phyloP scores from a whole-genome alignment of 1,140 invertebrate genomes.

The Drosophila murphyi region DNA sequence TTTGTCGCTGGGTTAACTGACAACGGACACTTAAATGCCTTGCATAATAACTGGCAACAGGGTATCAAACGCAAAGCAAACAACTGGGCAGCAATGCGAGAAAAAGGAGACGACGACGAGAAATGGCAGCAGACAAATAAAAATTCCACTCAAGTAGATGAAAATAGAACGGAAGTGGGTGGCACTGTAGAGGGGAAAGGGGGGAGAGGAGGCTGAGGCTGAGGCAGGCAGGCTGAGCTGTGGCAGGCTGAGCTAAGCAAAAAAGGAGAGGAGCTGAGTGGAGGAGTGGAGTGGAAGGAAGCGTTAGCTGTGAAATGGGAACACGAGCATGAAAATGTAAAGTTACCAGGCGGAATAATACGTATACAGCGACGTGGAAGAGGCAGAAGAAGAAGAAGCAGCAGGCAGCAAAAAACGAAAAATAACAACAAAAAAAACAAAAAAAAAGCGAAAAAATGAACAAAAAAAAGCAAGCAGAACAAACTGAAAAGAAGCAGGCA shows the following conservation, averaged over 20 bases:
- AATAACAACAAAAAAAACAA: neutral
- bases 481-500: conserved; percentile 56
- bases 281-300: conserved; percentile 16
- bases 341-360: conserved; percentile 58
- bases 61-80: conserved; percentile 14
- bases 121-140: conserved; percentile 68
- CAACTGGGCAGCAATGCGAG: conserved; percentile 7
- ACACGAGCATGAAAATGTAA: conserved; percentile 73
- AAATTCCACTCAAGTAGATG: conserved; percentile 76
- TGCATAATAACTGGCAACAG: conserved; percentile 8
- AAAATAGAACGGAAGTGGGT: conserved; percentile 73
- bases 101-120: conserved; percentile 24
- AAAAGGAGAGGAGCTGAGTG: conserved; percentile 30
- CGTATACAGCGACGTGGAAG: conserved; percentile 6
- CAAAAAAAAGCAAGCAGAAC: conserved; percentile 38
- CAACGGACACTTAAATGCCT: neutral
- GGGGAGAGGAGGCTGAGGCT: neutral
- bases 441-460: neutral
- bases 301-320: conserved; percentile 52
- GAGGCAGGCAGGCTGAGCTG: neutral
- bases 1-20: neutral
- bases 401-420: conserved; percentile 17
- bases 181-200: conserved; percentile 19
- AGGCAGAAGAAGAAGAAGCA: conserved; percentile 7
- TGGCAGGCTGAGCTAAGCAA: conserved; percentile 34